phyloP scores from a whole-genome alignment of 2,113 vertebrate species.

The Cinclus mexicanus region DNA sequence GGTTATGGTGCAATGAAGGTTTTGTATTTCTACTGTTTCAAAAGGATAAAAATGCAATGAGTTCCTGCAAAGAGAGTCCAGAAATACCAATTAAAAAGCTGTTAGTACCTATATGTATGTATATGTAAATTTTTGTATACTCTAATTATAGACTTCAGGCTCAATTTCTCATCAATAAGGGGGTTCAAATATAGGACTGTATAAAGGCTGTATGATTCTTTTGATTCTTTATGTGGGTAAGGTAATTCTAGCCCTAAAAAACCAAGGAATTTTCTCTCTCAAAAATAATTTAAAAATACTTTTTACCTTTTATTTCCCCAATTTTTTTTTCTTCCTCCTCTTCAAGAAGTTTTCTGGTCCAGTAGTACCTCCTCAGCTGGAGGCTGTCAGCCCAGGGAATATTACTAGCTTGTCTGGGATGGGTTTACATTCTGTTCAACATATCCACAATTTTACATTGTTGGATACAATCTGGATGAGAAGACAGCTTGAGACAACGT shows the following conservation, averaged over 20 bases:
- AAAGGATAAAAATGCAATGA: background rate
- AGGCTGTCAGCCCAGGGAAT: background rate
- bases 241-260: background rate
- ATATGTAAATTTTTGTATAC: background rate
- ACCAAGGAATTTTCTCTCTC: background rate
- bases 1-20: background rate
- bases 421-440: background rate
- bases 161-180: background rate
- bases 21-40: background rate
- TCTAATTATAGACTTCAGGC: background rate
- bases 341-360: background rate
- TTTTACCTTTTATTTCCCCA: background rate
- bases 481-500: background rate
- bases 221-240: background rate
- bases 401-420: background rate
- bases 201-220: background rate
- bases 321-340: fast-evolving
- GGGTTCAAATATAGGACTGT: background rate
- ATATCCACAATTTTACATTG: background rate
- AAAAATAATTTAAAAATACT: fast-evolving
- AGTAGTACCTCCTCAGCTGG: background rate
- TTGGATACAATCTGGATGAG: background rate
- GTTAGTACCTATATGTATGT: fast-evolving
- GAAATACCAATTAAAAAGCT: background rate
- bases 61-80: background rate